A percentile compares a stretch with the other conserved stretches of the same genome.
These are phyloP conservation scores for Pocota personata DNA, from an alignment of 2,888 invertebrate species.

Conservation along the genomic window DNA sequence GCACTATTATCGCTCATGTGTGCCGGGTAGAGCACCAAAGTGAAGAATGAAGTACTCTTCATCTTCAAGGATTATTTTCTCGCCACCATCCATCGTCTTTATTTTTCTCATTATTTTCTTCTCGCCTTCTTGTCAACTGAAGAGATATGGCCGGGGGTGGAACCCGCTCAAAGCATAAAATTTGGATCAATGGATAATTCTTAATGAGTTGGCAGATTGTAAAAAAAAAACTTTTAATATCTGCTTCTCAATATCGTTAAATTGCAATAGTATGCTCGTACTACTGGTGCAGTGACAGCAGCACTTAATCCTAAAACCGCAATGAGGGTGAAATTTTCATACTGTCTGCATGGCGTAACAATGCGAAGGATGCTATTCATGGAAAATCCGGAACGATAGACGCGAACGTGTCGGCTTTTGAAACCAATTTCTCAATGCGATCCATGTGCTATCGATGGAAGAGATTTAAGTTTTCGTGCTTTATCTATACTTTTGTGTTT, in stretches of 20 bases:
- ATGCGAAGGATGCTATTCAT: slow-evolving; percentile 43
- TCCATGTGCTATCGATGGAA: slow-evolving; percentile 29
- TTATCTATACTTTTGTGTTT: not conserved
- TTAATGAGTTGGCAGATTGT: slow-evolving; percentile 67
- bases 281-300: slow-evolving; percentile 44
- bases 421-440: slow-evolving; percentile 8
- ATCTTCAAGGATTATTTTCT: slow-evolving; percentile 61
- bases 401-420: slow-evolving; percentile 31
- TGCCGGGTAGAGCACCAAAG: slow-evolving; percentile 36
- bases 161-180: slow-evolving; percentile 32
- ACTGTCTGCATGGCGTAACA: slow-evolving; percentile 21
- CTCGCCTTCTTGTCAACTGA: slow-evolving; percentile 47
- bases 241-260: slow-evolving; percentile 50
- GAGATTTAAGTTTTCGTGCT: slow-evolving; percentile 24
- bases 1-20: slow-evolving; percentile 55
- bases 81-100: slow-evolving; percentile 67
- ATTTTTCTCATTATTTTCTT: slow-evolving; percentile 70
- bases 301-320: slow-evolving; percentile 63
- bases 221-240: slow-evolving; percentile 33
- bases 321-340: slow-evolving; percentile 31
- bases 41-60: slow-evolving; percentile 57
- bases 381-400: slow-evolving; percentile 43
- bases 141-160: not conserved
- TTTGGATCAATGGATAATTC: slow-evolving; percentile 58
- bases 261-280: slow-evolving; percentile 45